These are phyloP conservation scores for Mus musculus DNA, from an alignment of 2,113 vertebrate species.

Conservation along the genomic window DNA sequence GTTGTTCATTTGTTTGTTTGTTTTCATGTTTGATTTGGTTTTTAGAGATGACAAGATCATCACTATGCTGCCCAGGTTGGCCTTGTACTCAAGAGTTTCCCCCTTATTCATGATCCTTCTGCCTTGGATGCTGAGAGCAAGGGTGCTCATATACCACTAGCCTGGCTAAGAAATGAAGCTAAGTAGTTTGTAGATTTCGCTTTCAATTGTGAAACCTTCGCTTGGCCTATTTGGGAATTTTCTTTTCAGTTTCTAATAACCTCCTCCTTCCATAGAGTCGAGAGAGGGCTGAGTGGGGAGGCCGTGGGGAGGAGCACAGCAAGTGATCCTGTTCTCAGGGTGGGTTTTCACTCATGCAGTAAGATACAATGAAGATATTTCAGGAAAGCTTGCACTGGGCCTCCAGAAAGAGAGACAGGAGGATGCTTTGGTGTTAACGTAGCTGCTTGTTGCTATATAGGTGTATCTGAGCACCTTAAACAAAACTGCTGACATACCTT, in stretches of 20 bases:
- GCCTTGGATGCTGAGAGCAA: neutral
- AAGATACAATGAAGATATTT: constrained; percentile 6
- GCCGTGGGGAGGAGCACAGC: neutral
- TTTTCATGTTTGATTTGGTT: neutral
- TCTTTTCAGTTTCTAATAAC: neutral
- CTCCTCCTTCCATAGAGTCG: neutral
- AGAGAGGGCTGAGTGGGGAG: neutral
- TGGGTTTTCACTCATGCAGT: neutral
- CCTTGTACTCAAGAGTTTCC: neutral
- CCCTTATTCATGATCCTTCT: neutral
- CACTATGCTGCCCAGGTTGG: neutral
- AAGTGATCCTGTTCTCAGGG: neutral
- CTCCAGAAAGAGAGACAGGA: neutral
- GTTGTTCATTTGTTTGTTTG: neutral
- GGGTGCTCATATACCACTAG: neutral
- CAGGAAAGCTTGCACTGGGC: neutral
- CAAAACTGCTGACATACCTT: constrained; percentile 27
- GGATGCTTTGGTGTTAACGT: neutral
- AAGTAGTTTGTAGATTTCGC: neutral
- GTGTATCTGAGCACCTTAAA: constrained; percentile 26
- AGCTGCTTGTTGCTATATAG: neutral
- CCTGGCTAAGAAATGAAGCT: neutral
- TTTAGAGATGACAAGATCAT: neutral
- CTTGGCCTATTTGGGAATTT: neutral
- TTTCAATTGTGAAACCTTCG: neutral